These are phyloP conservation scores for Ornithorhynchus anatinus DNA, from an alignment of 2,113 vertebrate species.

Conservation along the genomic window DNA sequence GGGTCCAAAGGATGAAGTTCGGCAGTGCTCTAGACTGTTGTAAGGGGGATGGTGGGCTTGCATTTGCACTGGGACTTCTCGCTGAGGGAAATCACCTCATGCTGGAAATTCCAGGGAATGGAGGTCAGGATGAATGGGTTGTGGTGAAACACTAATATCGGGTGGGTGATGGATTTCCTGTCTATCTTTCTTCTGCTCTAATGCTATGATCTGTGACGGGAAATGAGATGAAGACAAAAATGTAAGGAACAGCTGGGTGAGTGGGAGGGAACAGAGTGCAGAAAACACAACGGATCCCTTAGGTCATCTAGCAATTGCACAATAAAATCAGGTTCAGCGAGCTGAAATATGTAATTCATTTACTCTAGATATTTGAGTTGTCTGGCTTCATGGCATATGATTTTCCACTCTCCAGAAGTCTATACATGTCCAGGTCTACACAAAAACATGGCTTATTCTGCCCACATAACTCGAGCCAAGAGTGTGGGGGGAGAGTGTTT, in stretches of 20 bases:
- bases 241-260: constrained; percentile 50
- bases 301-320: constrained; percentile 37
- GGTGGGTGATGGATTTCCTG: constrained; percentile 67
- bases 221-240: constrained; percentile 65
- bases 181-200: constrained; percentile 63
- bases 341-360: constrained; percentile 30
- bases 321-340: constrained; percentile 36
- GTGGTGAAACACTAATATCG: constrained; percentile 59
- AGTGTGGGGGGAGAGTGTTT: not conserved
- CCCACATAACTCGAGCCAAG: not conserved
- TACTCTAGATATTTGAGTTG: constrained; percentile 29
- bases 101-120: constrained; percentile 33
- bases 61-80: constrained; percentile 28
- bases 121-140: constrained; percentile 43
- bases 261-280: constrained; percentile 9
- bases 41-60: too few relatives aligned
- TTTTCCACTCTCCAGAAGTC: constrained; percentile 23
- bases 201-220: constrained; percentile 57
- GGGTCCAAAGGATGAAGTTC: too few relatives aligned
- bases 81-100: constrained; percentile 52
- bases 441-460: not conserved
- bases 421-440: constrained; percentile 35
- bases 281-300: constrained; percentile 26
- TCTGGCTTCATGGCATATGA: constrained; percentile 20
- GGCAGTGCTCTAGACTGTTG: too few relatives aligned